Evolutionary conservation across 2,113 vertebrate species (phyloP).

Genomic region (Campylorhamphus procurvoides): DNA sequence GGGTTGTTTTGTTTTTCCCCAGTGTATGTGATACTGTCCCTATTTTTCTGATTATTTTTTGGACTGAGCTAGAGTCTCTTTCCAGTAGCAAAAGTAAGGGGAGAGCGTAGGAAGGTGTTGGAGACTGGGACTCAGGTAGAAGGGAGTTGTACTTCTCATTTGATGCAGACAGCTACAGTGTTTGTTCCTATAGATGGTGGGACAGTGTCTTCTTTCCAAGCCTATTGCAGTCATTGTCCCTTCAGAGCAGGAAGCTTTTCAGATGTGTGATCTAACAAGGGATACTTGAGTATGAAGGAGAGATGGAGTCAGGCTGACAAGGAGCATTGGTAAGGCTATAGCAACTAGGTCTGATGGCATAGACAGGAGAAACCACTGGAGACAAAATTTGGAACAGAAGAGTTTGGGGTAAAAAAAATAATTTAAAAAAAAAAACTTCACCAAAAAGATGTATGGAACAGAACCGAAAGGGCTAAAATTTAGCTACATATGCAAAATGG

Average conservation of each 20-base stretch:
- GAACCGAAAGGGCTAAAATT: not conserved
- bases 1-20: not conserved
- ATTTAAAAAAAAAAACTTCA: no score
- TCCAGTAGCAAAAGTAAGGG: not conserved
- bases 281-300: not conserved
- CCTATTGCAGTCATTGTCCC: not conserved
- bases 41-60: not conserved
- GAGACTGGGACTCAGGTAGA: accelerated
- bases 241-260: not conserved
- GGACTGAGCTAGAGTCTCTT: not conserved
- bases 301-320: not conserved
- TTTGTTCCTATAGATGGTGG: not conserved
- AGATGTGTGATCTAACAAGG: not conserved
- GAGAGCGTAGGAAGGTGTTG: not conserved
- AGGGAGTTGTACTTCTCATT: not conserved
- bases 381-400: not conserved
- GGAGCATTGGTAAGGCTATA: not conserved
- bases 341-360: not conserved
- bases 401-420: not conserved
- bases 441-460: not conserved
- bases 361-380: not conserved
- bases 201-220: not conserved
- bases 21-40: not conserved
- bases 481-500: not conserved
- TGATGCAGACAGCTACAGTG: not conserved